Conservation (phyloP, 2,888 invertebrate genomes). For the Cantharis flavilabris region DNA sequence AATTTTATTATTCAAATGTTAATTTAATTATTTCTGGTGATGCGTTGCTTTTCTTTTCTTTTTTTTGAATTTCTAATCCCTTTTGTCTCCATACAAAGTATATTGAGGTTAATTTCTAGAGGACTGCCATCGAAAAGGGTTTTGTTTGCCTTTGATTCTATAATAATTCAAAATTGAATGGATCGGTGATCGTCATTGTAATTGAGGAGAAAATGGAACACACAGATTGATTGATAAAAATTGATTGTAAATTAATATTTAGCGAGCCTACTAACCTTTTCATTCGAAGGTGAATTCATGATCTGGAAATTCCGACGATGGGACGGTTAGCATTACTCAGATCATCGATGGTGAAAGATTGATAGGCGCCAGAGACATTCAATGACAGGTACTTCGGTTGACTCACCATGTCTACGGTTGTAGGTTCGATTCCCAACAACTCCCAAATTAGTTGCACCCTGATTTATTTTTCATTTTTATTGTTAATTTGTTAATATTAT, state of each 20-base stretch:
- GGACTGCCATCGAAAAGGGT: background rate
- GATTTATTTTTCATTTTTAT: too few relatives aligned
- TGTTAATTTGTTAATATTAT: too few relatives aligned
- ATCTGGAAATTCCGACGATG: background rate
- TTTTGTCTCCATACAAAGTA: background rate
- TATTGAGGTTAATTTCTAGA: background rate
- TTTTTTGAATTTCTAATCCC: background rate
- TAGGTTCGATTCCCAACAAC: too few relatives aligned
- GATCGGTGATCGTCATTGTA: background rate
- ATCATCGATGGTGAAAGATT: too few relatives aligned
- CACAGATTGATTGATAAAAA: background rate
- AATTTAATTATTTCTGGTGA: background rate
- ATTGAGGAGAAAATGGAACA: background rate
- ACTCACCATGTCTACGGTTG: too few relatives aligned
- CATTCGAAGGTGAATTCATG: background rate
- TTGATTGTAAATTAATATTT: background rate
- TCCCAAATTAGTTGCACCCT: too few relatives aligned
- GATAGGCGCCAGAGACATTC: too few relatives aligned
- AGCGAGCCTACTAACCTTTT: background rate
- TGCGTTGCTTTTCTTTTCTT: background rate
- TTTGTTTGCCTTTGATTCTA: background rate
- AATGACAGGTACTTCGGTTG: too few relatives aligned
- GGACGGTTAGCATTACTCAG: background rate
- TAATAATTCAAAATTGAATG: background rate
- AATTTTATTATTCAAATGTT: background rate